These are phyloP conservation scores for Triplophysa bombifrons DNA, from an alignment of 2,797 vertebrate species.

Conservation along the genomic window DNA sequence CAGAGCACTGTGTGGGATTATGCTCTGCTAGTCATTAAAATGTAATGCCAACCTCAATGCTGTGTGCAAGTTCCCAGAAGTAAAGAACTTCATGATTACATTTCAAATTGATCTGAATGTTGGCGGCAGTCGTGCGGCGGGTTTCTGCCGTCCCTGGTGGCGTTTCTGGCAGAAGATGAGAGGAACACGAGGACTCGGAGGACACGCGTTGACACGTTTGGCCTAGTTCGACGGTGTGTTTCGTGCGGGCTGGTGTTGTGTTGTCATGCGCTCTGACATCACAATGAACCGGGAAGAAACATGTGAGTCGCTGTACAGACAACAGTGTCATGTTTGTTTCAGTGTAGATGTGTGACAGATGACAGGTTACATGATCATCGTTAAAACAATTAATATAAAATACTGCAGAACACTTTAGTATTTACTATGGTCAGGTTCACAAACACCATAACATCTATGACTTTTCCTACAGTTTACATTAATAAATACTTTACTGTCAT, in stretches of 20 bases:
- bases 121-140: slow-evolving; percentile 4
- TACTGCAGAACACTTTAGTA: too few species aligned
- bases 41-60: slow-evolving; percentile 51
- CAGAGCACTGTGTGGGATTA: slow-evolving; percentile 55
- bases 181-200: slow-evolving; percentile 33
- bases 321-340: neutral
- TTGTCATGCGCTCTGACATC: slow-evolving; percentile 25
- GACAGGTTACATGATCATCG: neutral
- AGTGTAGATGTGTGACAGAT: neutral
- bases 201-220: slow-evolving; percentile 29
- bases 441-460: too few species aligned
- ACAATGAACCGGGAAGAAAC: slow-evolving; percentile 12
- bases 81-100: slow-evolving; percentile 52
- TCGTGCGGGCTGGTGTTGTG: neutral
- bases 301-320: neutral
- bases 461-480: neutral
- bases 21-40: slow-evolving; percentile 58
- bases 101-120: slow-evolving; percentile 54
- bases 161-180: slow-evolving; percentile 25
- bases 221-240: slow-evolving; percentile 24
- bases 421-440: too few species aligned
- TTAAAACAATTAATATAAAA: neutral
- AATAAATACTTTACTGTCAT: too few species aligned
- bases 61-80: slow-evolving; percentile 49
- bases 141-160: slow-evolving; percentile 29